phyloP scores from a whole-genome alignment of 2,797 vertebrate genomes.

The Sebastes diaconus region DNA sequence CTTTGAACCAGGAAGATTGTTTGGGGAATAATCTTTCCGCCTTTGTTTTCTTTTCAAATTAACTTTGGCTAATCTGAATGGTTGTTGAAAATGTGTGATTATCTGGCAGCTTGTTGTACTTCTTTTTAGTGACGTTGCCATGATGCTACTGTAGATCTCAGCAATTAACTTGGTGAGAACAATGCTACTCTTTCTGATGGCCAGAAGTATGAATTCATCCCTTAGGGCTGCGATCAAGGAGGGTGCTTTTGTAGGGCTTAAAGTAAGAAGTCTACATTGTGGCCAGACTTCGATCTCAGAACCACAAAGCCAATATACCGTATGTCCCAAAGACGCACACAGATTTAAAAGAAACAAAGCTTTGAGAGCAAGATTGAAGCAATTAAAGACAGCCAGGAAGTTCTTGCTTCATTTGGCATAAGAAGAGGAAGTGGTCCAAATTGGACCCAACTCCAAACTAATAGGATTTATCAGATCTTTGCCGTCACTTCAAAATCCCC shows the following conservation, averaged over 20 bases:
- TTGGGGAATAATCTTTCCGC: neutral
- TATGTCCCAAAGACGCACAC: neutral
- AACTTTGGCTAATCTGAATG: neutral
- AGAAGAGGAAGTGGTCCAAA: conserved; percentile 13
- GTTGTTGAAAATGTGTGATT: neutral
- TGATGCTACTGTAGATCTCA: neutral
- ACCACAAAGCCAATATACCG: neutral
- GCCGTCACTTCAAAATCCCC: conserved; percentile 41
- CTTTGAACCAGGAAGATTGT: neutral
- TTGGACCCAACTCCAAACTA: conserved; percentile 22
- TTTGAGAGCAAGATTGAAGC: neutral
- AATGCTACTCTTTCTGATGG: neutral
- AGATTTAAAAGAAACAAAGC: neutral
- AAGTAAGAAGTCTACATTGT: neutral
- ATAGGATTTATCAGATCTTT: conserved; percentile 50
- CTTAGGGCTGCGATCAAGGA: neutral
- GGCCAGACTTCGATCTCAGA: conserved; percentile 1
- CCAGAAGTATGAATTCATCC: neutral
- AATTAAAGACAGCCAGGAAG: conserved; percentile 20
- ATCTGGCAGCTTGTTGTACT: neutral
- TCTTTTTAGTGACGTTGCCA: neutral
- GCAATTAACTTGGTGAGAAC: neutral
- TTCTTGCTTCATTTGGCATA: neutral
- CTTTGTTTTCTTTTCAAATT: neutral
- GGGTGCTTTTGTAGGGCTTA: neutral